Percentiles rank a stretch among this genome's conserved stretches.
These are phyloP conservation scores for Philereme transversata DNA, from an alignment of 2,888 invertebrate genomes.

Conservation along the genomic window DNA sequence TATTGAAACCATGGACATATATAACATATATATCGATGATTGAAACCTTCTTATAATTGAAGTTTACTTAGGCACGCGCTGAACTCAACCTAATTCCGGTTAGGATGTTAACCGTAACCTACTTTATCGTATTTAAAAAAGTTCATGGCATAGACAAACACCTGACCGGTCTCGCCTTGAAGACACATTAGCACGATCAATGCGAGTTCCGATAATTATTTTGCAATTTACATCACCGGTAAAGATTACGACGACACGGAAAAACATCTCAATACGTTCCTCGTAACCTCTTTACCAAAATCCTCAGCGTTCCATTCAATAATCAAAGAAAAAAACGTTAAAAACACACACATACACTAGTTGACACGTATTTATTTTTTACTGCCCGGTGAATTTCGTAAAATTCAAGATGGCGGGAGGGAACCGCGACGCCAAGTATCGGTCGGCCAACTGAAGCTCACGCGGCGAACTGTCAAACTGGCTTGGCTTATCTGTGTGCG, in stretches of 20 bases:
- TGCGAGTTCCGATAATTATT: constrained; percentile 67
- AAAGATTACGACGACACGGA: constrained; percentile 36
- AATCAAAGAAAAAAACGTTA: constrained; percentile 43
- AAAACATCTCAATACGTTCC: constrained; percentile 35
- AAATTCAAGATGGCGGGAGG: constrained; percentile 68
- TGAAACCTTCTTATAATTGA: constrained; percentile 23
- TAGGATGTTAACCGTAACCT: constrained; percentile 43
- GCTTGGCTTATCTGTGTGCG: constrained; percentile 60
- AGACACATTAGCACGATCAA: constrained; percentile 48
- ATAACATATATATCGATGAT: constrained; percentile 3
- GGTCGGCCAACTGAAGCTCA: constrained; percentile 77
- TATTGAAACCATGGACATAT: constrained; percentile 1
- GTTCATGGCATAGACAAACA: constrained; percentile 51
- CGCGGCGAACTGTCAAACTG: constrained; percentile 77
- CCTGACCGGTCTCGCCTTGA: constrained; percentile 44
- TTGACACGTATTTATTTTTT: constrained; percentile 73
- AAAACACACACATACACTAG: constrained; percentile 57
- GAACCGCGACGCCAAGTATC: constrained; percentile 77
- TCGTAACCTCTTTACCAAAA: constrained; percentile 31
- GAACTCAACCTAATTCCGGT: constrained; percentile 33
- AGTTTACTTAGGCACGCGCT: constrained; percentile 31
- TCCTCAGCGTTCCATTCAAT: constrained; percentile 33
- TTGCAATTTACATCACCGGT: constrained; percentile 72
- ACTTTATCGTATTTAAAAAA: constrained; percentile 40
- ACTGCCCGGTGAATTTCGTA: constrained; percentile 58